A percentile compares a stretch with the other conserved stretches of the same genome.
These are phyloP conservation scores for Chelonoidis abingdonii DNA, from an alignment of 2,113 vertebrate species.

Conservation along the genomic window DNA sequence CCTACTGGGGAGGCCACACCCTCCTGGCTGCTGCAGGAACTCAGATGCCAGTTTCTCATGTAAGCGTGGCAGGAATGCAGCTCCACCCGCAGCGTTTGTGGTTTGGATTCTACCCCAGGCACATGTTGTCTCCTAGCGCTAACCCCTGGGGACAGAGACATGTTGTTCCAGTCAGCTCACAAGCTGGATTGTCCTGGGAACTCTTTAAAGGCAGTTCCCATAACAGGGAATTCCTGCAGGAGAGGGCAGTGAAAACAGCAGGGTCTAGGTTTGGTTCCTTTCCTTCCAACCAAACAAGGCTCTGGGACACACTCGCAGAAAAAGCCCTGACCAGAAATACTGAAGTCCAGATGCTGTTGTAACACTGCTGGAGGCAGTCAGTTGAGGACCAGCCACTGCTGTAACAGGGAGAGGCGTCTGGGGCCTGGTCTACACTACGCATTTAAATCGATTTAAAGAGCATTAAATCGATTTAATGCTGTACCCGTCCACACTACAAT, in stretches of 20 bases:
- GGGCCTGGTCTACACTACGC: no score
- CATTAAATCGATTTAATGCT: no score
- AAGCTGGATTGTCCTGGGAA: not conserved
- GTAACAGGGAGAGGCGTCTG: not conserved
- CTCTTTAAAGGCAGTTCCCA: not conserved
- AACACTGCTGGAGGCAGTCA: not conserved
- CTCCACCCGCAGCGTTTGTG: accelerated
- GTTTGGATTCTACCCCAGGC: not conserved
- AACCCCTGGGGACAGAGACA: not conserved
- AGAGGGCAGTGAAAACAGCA: not conserved
- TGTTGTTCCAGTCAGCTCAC: accelerated
- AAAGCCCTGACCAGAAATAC: not conserved
- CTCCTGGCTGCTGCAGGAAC: not conserved
- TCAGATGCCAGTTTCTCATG: accelerated
- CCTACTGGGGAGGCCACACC: not conserved
- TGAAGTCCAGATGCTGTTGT: not conserved
- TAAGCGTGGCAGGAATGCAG: not conserved
- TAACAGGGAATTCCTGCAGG: accelerated
- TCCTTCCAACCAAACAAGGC: not conserved
- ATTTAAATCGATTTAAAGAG: no score
- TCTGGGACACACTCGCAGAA: not conserved
- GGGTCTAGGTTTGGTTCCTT: not conserved
- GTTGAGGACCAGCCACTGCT: not conserved
- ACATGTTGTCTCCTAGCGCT: not conserved
- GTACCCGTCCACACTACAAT: no score